A percentile compares a stretch with the other conserved stretches of the same genome.
Evolutionary conservation across 1,140 invertebrate genomes (phyloP).

Genomic region (Himalopsyche phryganea): DNA sequence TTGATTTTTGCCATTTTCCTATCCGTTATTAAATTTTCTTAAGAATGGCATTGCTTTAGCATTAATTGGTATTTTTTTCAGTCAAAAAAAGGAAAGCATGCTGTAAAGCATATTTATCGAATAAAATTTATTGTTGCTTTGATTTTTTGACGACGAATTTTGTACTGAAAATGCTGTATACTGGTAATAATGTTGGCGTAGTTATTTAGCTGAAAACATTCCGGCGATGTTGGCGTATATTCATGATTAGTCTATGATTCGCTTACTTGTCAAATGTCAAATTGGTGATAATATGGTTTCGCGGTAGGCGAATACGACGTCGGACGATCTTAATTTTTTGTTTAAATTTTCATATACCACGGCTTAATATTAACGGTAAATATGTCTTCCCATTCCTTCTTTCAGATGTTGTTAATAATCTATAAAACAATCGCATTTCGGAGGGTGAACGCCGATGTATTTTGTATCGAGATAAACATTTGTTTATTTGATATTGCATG

Average conservation of each 20-base stretch:
- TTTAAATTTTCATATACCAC: constrained; percentile 15
- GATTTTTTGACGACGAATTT: too few species aligned
- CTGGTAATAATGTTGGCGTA: neutral
- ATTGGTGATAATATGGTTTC: constrained; percentile 19
- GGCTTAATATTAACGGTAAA: constrained; percentile 8
- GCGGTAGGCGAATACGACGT: constrained; percentile 19
- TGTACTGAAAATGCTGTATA: too few species aligned
- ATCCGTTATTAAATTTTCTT: too few species aligned
- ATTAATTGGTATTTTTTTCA: too few species aligned
- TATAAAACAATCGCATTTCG: neutral
- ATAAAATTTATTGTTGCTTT: too few species aligned
- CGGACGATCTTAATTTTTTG: constrained; percentile 17
- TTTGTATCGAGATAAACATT: constrained; percentile 9
- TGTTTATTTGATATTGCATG: constrained; percentile 20
- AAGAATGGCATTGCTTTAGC: too few species aligned
- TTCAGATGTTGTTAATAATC: neutral
- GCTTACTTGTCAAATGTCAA: constrained; percentile 26
- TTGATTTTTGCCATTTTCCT: too few species aligned
- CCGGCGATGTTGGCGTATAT: too few species aligned
- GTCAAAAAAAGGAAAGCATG: too few species aligned
- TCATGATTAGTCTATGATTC: neutral
- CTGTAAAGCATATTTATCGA: too few species aligned
- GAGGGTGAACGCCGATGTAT: neutral
- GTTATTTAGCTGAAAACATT: too few species aligned
- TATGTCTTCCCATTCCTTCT: neutral